Conservation (phyloP, 2,113 vertebrate species). For the Pseudonaja textilis region DNA sequence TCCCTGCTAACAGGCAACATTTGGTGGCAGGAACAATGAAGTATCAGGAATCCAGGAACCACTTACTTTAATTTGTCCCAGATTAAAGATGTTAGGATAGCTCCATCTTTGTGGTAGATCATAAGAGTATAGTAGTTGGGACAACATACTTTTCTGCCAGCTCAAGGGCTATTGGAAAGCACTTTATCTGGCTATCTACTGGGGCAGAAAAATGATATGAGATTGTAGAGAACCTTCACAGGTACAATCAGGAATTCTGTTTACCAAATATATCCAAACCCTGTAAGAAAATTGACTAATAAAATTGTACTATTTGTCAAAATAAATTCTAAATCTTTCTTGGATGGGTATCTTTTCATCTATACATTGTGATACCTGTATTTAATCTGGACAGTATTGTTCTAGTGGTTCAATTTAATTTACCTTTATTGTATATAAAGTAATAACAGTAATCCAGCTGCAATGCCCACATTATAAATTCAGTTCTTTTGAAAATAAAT, state of each 20-base stretch:
- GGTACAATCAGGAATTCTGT: not conserved
- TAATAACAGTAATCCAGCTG: constrained; percentile 20
- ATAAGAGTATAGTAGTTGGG: not conserved
- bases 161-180: not conserved
- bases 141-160: not conserved
- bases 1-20: not conserved
- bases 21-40: not conserved
- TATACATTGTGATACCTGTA: not conserved
- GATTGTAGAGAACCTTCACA: not conserved
- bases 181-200: not conserved
- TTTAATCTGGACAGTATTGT: not conserved
- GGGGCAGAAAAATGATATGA: not conserved
- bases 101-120: not conserved
- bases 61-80: not conserved
- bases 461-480: constrained; percentile 1
- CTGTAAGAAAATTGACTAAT: not conserved
- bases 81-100: not conserved
- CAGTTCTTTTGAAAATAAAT: constrained; percentile 11
- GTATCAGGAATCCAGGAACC: not conserved
- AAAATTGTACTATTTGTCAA: not conserved
- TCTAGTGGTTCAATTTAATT: not conserved
- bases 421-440: not conserved
- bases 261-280: not conserved
- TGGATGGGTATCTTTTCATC: not conserved
- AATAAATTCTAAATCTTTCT: not conserved